These are phyloP conservation scores for Echinarachnius parma DNA, from an alignment of 53 echinoderm and acorn worm species.

Conservation along the genomic window DNA sequence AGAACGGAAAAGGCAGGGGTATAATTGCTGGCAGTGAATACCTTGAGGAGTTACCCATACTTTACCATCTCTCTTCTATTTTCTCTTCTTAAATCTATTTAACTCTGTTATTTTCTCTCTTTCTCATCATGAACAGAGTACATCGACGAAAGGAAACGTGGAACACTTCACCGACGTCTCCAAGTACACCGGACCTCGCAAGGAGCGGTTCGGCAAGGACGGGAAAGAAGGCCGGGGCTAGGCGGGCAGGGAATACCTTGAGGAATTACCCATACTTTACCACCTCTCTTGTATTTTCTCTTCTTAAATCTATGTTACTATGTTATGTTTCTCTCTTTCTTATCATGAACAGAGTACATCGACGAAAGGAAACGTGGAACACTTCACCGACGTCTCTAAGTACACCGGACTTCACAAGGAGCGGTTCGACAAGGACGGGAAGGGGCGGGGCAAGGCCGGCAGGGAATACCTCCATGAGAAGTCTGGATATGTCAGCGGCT, in stretches of 20 bases:
- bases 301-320: no score
- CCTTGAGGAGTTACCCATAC: slow-evolving; percentile 1
- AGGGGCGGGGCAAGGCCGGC: slow-evolving; percentile 69
- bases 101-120: no score
- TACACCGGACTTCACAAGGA: slow-evolving; percentile 91
- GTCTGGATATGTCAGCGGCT: slow-evolving; percentile 68
- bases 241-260: slow-evolving; percentile 70
- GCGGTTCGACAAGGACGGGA: slow-evolving; percentile 68
- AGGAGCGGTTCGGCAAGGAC: slow-evolving; percentile 71
- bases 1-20: slow-evolving; percentile 71
- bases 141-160: slow-evolving; percentile 53
- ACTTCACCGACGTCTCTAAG: slow-evolving; percentile 70
- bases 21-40: slow-evolving; percentile 69
- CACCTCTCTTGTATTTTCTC: no score
- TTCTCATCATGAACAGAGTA: no score
- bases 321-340: no score
- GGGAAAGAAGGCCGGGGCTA: slow-evolving; percentile 75
- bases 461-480: slow-evolving; percentile 54
- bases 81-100: no score
- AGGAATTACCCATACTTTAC: no score
- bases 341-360: slow-evolving; percentile 34
- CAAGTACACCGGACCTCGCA: slow-evolving; percentile 84
- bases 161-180: slow-evolving; percentile 66
- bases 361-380: slow-evolving; percentile 53
- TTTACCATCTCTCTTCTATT: no score